A percentile compares a stretch with the other conserved stretches of the same genome.
Conservation (phyloP, 35 echinoderm and acorn worm genomes). For the Apostichopus californicus region DNA sequence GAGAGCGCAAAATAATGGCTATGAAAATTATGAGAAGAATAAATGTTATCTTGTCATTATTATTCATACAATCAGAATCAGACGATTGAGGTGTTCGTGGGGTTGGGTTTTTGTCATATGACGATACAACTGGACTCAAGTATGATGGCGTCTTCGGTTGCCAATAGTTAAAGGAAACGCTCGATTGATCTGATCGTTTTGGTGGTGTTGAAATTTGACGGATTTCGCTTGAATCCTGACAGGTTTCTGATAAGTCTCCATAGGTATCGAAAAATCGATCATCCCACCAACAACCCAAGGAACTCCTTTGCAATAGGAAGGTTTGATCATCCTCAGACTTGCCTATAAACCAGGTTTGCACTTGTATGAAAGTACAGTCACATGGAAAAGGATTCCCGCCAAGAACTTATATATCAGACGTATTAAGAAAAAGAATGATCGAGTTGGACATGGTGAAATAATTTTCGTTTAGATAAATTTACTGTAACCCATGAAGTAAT, state of each 20-base stretch:
- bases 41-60: neutral
- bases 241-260: neutral
- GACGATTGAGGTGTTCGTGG: neutral
- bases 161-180: neutral
- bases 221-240: neutral
- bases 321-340: neutral
- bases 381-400: constrained; percentile 11
- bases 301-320: neutral
- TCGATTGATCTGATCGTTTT: too few relatives aligned
- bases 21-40: neutral
- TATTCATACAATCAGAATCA: neutral
- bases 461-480: neutral
- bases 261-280: neutral
- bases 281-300: neutral
- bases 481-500: neutral
- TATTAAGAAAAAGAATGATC: neutral
- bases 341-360: neutral
- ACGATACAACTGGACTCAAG: neutral
- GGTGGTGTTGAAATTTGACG: neutral
- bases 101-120: neutral
- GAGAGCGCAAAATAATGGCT: neutral
- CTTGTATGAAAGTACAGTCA: neutral
- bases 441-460: neutral
- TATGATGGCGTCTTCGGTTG: too few relatives aligned
- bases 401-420: neutral